A percentile compares a stretch with the other conserved stretches of the same genome.
phyloP scores from a whole-genome alignment of 2,888 invertebrate species.

The Iselma pallidipennis region DNA sequence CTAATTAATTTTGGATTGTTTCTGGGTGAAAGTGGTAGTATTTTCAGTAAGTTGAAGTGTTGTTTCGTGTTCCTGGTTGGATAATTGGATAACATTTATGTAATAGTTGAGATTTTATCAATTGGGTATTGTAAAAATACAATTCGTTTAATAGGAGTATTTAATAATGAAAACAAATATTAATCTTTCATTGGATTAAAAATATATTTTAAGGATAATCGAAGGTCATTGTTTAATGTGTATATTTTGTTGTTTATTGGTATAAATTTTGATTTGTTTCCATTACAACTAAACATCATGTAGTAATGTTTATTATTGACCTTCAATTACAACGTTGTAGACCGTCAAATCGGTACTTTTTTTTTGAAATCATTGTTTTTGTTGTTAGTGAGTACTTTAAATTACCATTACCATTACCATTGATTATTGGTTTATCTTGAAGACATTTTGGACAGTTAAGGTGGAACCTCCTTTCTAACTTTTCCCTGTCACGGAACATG shows the following conservation, averaged over 20 bases:
- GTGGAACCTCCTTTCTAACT: too few relatives aligned
- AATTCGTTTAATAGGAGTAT: too few relatives aligned
- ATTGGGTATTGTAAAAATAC: too few relatives aligned
- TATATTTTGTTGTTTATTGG: background rate
- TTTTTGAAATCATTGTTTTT: too few relatives aligned
- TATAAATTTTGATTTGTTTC: background rate
- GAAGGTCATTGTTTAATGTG: background rate
- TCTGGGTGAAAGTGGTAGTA: slow-evolving; percentile 14
- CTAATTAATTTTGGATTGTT: background rate
- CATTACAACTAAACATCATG: too few relatives aligned
- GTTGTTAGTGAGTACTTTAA: too few relatives aligned
- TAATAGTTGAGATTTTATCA: slow-evolving; percentile 1
- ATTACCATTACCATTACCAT: too few relatives aligned
- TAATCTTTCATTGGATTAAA: too few relatives aligned
- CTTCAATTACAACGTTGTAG: background rate
- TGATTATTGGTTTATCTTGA: too few relatives aligned
- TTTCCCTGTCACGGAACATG: too few relatives aligned
- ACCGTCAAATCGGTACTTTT: background rate
- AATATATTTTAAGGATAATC: background rate
- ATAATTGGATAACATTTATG: slow-evolving; percentile 7
- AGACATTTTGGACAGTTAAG: too few relatives aligned
- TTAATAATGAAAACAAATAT: too few relatives aligned
- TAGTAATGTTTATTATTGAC: background rate
- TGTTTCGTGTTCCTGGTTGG: background rate
- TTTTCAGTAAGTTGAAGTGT: slow-evolving; percentile 9